phyloP scores from a whole-genome alignment of 2,797 vertebrate genomes.

The Aplochiton taeniatus region DNA sequence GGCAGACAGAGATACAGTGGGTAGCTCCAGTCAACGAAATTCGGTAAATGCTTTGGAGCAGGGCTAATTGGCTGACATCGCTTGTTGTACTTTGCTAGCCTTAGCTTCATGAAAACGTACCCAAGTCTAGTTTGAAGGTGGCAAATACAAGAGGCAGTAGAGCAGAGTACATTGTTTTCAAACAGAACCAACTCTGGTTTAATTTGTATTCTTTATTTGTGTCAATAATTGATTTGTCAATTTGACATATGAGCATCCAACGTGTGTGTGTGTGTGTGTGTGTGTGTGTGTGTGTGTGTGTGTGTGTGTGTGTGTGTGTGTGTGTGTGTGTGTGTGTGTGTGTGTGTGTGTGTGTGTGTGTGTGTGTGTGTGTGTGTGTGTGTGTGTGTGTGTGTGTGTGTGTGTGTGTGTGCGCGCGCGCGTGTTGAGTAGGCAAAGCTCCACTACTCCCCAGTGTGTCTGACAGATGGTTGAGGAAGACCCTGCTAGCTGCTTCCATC shows the following conservation, averaged over 20 bases:
- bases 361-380: conserved; percentile 8
- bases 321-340: conserved; percentile 8
- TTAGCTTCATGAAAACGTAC: no score
- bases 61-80: no score
- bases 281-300: conserved; percentile 5
- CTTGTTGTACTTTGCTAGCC: no score
- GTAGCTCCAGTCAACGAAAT: no score
- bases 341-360: conserved; percentile 2
- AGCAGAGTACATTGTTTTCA: not conserved
- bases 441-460: conserved; percentile 16
- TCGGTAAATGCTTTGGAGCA: no score
- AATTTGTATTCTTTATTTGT: no score
- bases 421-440: conserved; percentile 5
- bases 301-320: conserved; percentile 4
- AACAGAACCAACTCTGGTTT: not conserved
- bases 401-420: conserved; percentile 11
- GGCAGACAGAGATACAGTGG: not conserved
- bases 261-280: conserved; percentile 13
- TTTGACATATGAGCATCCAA: not conserved
- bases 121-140: no score
- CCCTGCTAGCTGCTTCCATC: conserved; percentile 33
- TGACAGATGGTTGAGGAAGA: conserved; percentile 31
- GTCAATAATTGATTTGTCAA: not conserved
- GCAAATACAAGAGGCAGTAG: no score
- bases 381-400: conserved; percentile 3